Conservation (phyloP, 2,888 invertebrate species). For the Eugnorisma glareosa region DNA sequence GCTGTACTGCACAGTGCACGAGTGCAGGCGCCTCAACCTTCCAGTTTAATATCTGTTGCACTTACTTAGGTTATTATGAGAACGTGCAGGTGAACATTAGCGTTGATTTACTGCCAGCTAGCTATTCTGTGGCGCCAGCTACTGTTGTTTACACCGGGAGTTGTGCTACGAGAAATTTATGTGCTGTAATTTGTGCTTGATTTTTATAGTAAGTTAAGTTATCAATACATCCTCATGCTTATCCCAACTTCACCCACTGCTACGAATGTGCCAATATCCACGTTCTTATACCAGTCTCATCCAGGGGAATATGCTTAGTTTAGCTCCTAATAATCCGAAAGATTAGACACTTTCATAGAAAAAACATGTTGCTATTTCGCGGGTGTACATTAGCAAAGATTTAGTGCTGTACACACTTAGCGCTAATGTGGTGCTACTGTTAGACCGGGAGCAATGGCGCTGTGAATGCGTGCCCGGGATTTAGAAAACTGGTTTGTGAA, state of each 20-base stretch:
- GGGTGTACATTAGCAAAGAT: slow-evolving; percentile 25
- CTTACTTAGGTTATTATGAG: slow-evolving; percentile 48
- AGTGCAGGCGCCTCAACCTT: slow-evolving; percentile 21
- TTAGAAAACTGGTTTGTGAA: background rate
- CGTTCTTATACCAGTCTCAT: background rate
- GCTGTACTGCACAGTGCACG: background rate
- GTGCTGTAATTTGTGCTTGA: slow-evolving; percentile 1
- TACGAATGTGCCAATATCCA: background rate
- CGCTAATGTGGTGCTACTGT: slow-evolving; percentile 43
- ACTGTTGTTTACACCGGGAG: background rate
- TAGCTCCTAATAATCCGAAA: slow-evolving; percentile 3
- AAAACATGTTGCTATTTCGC: background rate
- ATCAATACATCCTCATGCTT: background rate
- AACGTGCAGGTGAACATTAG: slow-evolving; percentile 59
- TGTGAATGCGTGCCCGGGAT: background rate
- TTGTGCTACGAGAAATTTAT: background rate
- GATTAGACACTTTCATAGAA: background rate
- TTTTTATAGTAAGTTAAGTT: background rate
- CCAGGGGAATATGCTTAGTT: background rate
- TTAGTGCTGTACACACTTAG: slow-evolving; percentile 37
- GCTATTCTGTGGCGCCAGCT: slow-evolving; percentile 19
- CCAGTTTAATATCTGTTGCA: slow-evolving; percentile 55
- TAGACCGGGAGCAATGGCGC: slow-evolving; percentile 13
- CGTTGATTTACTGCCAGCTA: slow-evolving; percentile 55
- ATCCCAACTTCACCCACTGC: background rate